Conservation (phyloP, 1,140 invertebrate genomes). For the Tetragonula clypearis region DNA sequence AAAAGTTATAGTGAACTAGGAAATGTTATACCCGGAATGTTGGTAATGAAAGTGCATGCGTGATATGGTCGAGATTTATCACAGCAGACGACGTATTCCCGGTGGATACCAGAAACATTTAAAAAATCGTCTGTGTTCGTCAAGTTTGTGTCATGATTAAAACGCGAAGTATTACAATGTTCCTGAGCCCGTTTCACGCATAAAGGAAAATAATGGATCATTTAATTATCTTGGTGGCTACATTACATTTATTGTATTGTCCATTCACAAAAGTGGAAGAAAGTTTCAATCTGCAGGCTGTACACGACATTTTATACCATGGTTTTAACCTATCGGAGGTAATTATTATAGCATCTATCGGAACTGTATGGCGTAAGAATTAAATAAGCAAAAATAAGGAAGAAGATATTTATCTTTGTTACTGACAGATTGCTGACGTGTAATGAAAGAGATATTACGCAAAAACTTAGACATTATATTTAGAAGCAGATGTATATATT, state of each 20-base stretch:
- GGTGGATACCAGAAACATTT: slow-evolving; percentile 25
- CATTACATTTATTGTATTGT: slow-evolving; percentile 91
- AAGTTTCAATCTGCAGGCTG: slow-evolving; percentile 99
- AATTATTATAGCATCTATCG: slow-evolving; percentile 64
- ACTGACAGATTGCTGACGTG: slow-evolving; percentile 58
- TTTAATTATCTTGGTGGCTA: slow-evolving; percentile 84
- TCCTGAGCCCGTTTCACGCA: background rate
- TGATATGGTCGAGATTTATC: slow-evolving; percentile 1
- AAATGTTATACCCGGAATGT: background rate
- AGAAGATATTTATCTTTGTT: slow-evolving; percentile 11
- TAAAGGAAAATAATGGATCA: slow-evolving; percentile 77
- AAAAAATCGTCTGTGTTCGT: slow-evolving; percentile 24
- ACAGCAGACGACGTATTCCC: slow-evolving; percentile 54
- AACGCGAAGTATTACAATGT: slow-evolving; percentile 6
- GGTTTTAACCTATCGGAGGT: slow-evolving; percentile 92
- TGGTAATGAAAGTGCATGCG: slow-evolving; percentile 2
- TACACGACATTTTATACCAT: slow-evolving; percentile 97
- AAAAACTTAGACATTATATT: slow-evolving; percentile 71
- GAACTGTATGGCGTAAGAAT: background rate
- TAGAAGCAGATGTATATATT: slow-evolving; percentile 71
- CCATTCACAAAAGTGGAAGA: slow-evolving; percentile 99
- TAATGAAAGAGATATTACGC: slow-evolving; percentile 60
- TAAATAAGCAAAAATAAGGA: background rate
- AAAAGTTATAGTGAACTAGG: slow-evolving; percentile 9
- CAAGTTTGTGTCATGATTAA: slow-evolving; percentile 19